Base-by-base conservation (phyloP, 2,888 invertebrate genomes). In the Sphaerophoria taeniata region DNA sequence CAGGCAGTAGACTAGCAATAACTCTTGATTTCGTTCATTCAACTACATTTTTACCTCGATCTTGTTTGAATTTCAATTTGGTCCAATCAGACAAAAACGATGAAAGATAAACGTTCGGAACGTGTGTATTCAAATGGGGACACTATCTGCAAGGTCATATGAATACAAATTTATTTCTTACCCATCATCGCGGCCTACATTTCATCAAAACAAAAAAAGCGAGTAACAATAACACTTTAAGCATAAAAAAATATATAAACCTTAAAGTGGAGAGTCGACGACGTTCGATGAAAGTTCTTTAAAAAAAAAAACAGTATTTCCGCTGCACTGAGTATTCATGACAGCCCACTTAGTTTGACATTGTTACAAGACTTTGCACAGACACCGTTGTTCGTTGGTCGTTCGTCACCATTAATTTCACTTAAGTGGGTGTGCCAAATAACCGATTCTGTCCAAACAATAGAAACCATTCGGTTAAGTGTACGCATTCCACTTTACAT, bases 271-370 rank as follows among this genome's bases (percentile, higher is more conserved):
- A n/a, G 5, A 56, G n/a, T 9, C 6, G 7, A 55, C n/a, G 11
- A 45, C 47, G 63, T 76, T 70, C 63, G 73, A 81, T 69, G 85
- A 85, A 85, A 85, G 81, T 85, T 85, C 85, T 81, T 24, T 33
- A 65, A 72, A 43, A 43, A 24, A 2, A 72, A 43, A 43, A 9
- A 80, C 70, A 58, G 47, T 73, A 58, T 85, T 85, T 85, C 81
- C 76, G 81, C 85, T 85, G 85, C 81, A 81, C 36, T 77, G 78
- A 65, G 45, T 77, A 85, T 76, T 81, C 81, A 58, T 77, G 81
- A 77, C 85, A 77, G 73, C 70, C 81, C 85, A 81, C 81, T 81
- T 85, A 81, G 80, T 73, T 63, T 85, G 85, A 81, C 85, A 85
- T 65, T 85, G 53, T 73, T 81, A 31, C 67, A 51, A 65, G 39